Conservation (phyloP, 1,140 invertebrate species). For the Pteromalus puparum region DNA sequence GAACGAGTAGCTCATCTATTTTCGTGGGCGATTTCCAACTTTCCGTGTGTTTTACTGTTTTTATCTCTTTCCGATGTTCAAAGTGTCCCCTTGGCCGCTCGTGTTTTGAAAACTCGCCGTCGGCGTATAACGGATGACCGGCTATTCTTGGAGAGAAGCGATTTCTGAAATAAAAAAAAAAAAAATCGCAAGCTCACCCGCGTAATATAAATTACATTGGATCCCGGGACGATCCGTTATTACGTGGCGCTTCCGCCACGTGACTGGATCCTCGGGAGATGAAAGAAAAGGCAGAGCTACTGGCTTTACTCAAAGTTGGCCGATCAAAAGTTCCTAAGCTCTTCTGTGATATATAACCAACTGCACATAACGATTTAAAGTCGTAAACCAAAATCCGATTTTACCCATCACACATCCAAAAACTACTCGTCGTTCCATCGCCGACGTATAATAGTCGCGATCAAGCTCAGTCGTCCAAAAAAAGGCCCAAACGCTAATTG, state of each 20-base stretch:
- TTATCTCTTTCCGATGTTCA: no score
- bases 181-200: not conserved
- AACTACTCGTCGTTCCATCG: no score
- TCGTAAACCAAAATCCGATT: no score
- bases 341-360: no score
- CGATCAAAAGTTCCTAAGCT: constrained; percentile 43
- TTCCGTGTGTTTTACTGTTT: no score
- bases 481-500: not conserved
- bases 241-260: not conserved
- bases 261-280: not conserved
- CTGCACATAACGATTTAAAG: no score
- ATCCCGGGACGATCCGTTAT: not conserved
- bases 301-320: not conserved
- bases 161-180: not conserved
- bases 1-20: no score
- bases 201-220: not conserved
- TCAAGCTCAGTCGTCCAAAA: no score
- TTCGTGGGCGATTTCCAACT: no score
- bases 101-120: not conserved
- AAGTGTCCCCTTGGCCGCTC: no score
- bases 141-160: not conserved
- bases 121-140: not conserved
- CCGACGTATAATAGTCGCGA: no score
- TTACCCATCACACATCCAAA: no score
- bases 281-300: constrained; percentile 6